phyloP scores from a whole-genome alignment of 2,888 invertebrate species.

The Entomobrya multifasciata region DNA sequence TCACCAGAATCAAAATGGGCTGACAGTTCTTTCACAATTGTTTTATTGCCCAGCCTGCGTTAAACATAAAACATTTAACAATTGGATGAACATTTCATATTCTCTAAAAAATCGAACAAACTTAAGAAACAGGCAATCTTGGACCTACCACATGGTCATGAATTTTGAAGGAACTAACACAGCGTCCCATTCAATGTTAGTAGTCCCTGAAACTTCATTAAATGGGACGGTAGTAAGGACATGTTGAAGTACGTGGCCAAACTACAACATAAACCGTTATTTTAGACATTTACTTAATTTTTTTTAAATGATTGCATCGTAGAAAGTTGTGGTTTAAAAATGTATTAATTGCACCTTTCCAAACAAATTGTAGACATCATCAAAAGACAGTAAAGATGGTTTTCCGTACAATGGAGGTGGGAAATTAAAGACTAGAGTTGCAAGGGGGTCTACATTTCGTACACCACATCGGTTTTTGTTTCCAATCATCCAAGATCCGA shows the following conservation, averaged over 20 bases:
- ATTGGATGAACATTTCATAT: neutral
- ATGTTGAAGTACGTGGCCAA: slow-evolving; percentile 94
- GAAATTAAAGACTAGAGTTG: slow-evolving; percentile 92
- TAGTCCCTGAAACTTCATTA: slow-evolving; percentile 91
- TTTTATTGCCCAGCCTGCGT: slow-evolving; percentile 77
- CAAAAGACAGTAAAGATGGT: slow-evolving; percentile 88
- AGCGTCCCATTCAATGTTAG: slow-evolving; percentile 96
- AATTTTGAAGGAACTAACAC: slow-evolving; percentile 91
- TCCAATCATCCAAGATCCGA: slow-evolving; percentile 86
- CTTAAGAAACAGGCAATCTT: neutral
- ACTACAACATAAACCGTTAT: slow-evolving; percentile 84
- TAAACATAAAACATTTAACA: neutral
- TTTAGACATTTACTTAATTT: no score
- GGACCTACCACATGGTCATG: slow-evolving; percentile 88
- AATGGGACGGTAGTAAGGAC: slow-evolving; percentile 91
- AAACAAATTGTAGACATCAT: slow-evolving; percentile 89
- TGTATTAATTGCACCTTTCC: slow-evolving; percentile 83
- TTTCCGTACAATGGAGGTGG: slow-evolving; percentile 85
- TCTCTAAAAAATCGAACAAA: slow-evolving; percentile 11
- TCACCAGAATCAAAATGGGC: slow-evolving; percentile 88
- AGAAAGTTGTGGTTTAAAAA: no score
- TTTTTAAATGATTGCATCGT: no score
- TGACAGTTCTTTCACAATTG: slow-evolving; percentile 73
- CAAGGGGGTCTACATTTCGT: slow-evolving; percentile 86
- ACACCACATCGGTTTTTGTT: slow-evolving; percentile 88